Evolutionary conservation across 1,140 invertebrate species (phyloP).

Genomic region (Oscheius sp.): DNA sequence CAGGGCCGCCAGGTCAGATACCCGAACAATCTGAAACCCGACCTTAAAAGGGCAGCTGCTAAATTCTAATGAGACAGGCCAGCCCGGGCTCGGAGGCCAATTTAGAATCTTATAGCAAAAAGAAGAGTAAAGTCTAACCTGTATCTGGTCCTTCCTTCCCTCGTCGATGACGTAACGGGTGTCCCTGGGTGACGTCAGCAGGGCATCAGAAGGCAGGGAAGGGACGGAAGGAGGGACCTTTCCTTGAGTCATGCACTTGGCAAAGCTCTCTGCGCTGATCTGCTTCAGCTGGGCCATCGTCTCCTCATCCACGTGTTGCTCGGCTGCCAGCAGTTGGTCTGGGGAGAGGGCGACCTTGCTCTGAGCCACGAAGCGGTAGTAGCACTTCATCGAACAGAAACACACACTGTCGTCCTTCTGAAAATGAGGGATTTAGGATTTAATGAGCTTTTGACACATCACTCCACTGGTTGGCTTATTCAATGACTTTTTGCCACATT

Average conservation of each 20-base stretch:
- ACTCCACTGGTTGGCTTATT: not conserved
- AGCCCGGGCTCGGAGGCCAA: too few relatives aligned
- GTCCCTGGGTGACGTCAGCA: slow-evolving; percentile 21
- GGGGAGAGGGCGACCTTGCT: slow-evolving; percentile 60
- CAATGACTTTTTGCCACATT: not conserved
- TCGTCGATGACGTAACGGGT: slow-evolving; percentile 30
- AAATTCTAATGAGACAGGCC: too few relatives aligned
- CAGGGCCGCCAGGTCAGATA: not conserved
- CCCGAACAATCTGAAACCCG: not conserved
- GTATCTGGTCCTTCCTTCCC: slow-evolving; percentile 7
- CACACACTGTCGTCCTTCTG: slow-evolving; percentile 57
- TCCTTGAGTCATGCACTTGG: slow-evolving; percentile 47
- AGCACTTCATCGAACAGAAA: slow-evolving; percentile 56
- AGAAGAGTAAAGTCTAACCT: not conserved
- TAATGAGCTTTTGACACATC: too few relatives aligned
- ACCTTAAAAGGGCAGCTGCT: too few relatives aligned
- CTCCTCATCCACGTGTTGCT: slow-evolving; percentile 58
- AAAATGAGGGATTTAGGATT: too few relatives aligned
- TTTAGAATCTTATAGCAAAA: not conserved
- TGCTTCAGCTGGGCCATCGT: slow-evolving; percentile 63
- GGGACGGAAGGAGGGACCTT: slow-evolving; percentile 21
- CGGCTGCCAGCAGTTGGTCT: slow-evolving; percentile 61
- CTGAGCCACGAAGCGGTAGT: slow-evolving; percentile 58
- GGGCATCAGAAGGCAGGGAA: not conserved
- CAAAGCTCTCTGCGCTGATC: slow-evolving; percentile 63